Percentiles rank a stretch among this genome's conserved stretches.
These are phyloP conservation scores for Momotus momota DNA, from an alignment of 2,797 vertebrate genomes.

Conservation along the genomic window DNA sequence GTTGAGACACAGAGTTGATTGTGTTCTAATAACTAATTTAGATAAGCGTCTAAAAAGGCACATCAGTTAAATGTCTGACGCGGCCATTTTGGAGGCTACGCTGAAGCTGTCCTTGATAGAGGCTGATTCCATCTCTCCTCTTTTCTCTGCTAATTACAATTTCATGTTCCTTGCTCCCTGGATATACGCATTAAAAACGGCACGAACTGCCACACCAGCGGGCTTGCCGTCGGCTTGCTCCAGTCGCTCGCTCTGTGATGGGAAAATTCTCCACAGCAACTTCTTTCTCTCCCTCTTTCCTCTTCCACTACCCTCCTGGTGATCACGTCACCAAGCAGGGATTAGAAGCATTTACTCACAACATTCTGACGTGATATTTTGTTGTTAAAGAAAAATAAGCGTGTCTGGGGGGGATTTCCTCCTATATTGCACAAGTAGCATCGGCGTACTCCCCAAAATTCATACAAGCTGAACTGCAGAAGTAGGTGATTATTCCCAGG, in stretches of 20 bases:
- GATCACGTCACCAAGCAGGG: neutral
- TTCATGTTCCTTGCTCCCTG: constrained; percentile 5
- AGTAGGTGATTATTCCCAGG: neutral
- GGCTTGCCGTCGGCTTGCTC: neutral
- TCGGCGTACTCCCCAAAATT: neutral
- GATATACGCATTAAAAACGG: neutral
- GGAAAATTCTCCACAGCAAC: neutral
- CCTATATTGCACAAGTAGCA: neutral
- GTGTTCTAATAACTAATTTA: constrained; percentile 64
- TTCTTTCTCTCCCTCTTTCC: neutral
- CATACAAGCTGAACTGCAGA: neutral
- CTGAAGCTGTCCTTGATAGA: constrained; percentile 40
- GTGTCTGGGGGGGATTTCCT: neutral
- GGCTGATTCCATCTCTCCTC: constrained; percentile 46
- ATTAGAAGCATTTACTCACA: neutral
- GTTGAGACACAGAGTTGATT: constrained; percentile 27
- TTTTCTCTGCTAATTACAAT: constrained; percentile 68
- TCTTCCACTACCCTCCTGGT: neutral
- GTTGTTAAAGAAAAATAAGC: neutral
- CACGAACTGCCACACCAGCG: neutral
- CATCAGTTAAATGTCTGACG: constrained; percentile 43
- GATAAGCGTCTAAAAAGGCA: constrained; percentile 59
- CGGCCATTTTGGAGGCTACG: constrained; percentile 15
- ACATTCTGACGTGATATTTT: neutral
- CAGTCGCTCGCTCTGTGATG: neutral